These are phyloP conservation scores for Lepidonotus clava DNA, from an alignment of 2,888 invertebrate genomes.

Conservation along the genomic window DNA sequence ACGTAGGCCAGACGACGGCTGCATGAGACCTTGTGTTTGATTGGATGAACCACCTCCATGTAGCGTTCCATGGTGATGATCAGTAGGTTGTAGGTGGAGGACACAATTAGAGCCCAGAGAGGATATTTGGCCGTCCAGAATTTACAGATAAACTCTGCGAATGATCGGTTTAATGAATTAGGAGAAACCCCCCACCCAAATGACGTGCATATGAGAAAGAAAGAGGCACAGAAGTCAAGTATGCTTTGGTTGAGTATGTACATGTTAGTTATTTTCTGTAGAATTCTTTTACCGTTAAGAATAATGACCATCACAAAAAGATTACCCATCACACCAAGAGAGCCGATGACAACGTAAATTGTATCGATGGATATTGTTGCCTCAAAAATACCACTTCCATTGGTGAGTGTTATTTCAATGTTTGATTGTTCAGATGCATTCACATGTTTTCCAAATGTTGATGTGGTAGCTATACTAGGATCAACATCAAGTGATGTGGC, in stretches of 20 bases:
- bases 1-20: neutral
- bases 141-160: neutral
- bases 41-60: slow-evolving; percentile 46
- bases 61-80: slow-evolving; percentile 33
- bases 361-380: neutral
- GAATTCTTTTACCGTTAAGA: neutral
- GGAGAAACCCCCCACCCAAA: neutral
- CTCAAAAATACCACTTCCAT: neutral
- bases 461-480: neutral
- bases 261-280: slow-evolving; percentile 47
- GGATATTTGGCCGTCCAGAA: slow-evolving; percentile 3
- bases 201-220: slow-evolving; percentile 35
- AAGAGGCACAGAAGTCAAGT: slow-evolving; percentile 2
- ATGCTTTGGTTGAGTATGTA: slow-evolving; percentile 56
- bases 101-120: slow-evolving; percentile 33
- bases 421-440: neutral
- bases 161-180: neutral
- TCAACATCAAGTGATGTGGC: neutral
- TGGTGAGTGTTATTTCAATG: neutral
- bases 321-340: slow-evolving; percentile 24
- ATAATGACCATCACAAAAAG: slow-evolving; percentile 6
- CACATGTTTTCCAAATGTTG: neutral
- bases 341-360: slow-evolving; percentile 24
- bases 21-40: slow-evolving; percentile 49
- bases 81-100: slow-evolving; percentile 53